Base-by-base conservation (phyloP, 2,888 invertebrate species). In the Bellardia pandia region DNA sequence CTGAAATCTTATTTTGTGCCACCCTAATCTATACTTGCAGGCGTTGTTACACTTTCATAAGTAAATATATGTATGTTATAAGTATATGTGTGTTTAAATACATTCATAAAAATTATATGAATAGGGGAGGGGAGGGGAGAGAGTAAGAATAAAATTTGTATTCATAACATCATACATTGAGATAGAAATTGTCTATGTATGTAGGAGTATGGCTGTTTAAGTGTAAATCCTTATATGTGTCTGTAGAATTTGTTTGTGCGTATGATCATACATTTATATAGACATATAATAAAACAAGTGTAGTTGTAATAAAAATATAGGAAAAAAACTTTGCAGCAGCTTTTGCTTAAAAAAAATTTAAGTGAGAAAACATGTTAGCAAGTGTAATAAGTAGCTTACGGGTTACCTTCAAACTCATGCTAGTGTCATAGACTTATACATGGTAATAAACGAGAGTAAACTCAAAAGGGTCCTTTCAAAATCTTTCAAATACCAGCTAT, bases 321-420 rank as follows among this genome's bases (percentile, higher is more conserved):
- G 23, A 68, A 53, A 66, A 71, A 75, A 33, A 23, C 68, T 30
- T 64, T 84, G n/a, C 51, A 51, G 71, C 68, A 79, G 64, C 56
- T 71, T 77, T 71, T 76, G 33, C 16, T 83, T 33, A 40, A 23
- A 79, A 68, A 68, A 69, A 30, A 48, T 76, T 78, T 87, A 87
- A 87, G 87, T 87, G 87, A 56, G 42, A 87, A 87, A 85, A 85
- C 85, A 87, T 87, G 87, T 85, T 75, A 78, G 87, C 56, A 68
- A 78, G 62, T 87, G 87, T 85, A 85, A 78, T 81, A 85, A 81
- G 62, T 75, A 66, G 81, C 80, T 85, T 74, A 85, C 62, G 64
- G 77, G 77, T 85, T 78, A 78, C 69, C 85, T 77, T 56, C 40
- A 74, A 60, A 80, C 37, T n/a, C 23, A 66, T 3, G 69, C 60